Conservation (phyloP, 2,888 invertebrate genomes). For the Platycheirus albimanus region DNA sequence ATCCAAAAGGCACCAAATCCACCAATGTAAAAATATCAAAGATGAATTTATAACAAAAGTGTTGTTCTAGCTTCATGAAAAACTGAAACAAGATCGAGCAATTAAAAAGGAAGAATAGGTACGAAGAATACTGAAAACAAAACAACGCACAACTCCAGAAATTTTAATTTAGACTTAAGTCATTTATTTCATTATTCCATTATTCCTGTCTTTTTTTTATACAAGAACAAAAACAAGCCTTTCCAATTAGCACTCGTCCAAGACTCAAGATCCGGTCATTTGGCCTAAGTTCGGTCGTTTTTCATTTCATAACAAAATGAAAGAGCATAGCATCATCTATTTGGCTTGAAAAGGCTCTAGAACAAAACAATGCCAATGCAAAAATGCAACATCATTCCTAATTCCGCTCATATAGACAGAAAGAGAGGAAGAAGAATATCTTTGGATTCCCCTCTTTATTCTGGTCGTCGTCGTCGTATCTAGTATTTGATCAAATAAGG, state of each 20-base stretch:
- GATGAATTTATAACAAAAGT: too few species aligned
- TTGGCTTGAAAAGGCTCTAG: slow-evolving; percentile 11
- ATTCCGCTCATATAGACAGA: slow-evolving; percentile 8
- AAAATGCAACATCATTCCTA: slow-evolving; percentile 55
- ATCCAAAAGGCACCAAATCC: too few species aligned
- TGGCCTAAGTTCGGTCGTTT: slow-evolving; percentile 50
- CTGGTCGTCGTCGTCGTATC: slow-evolving; percentile 1
- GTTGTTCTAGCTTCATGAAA: too few species aligned
- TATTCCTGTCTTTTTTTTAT: slow-evolving; percentile 1
- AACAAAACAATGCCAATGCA: slow-evolving; percentile 38
- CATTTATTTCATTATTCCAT: slow-evolving; percentile 54
- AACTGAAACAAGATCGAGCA: too few species aligned
- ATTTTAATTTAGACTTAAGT: slow-evolving; percentile 45
- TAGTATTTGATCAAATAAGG: slow-evolving; percentile 61
- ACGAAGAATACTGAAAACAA: too few species aligned
- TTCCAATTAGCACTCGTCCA: slow-evolving; percentile 60
- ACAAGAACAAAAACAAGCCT: slow-evolving; percentile 16
- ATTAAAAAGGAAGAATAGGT: too few species aligned
- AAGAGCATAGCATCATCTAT: slow-evolving; percentile 30
- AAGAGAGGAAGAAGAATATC: slow-evolving; percentile 6
- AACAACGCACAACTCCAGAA: slow-evolving; percentile 16
- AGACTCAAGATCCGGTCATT: slow-evolving; percentile 51
- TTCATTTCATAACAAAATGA: slow-evolving; percentile 54
- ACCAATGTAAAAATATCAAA: too few species aligned
- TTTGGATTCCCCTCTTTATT: slow-evolving; percentile 30